Base-by-base conservation (phyloP, 1,140 invertebrate genomes). In the Diabrotica virgifera region DNA sequence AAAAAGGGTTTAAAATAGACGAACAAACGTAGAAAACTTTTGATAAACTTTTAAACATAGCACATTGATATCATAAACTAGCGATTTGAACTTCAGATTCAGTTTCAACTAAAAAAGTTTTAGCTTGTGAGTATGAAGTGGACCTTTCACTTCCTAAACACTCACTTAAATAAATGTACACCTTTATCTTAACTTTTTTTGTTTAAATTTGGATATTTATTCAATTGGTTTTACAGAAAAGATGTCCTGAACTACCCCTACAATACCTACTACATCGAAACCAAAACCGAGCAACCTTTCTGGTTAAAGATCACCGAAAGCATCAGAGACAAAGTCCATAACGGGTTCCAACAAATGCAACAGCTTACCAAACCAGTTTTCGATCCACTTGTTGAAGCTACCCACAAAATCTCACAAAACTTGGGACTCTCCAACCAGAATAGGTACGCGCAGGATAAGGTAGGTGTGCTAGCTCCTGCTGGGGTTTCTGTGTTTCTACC, bases 351-450 rank as follows among this genome's bases (percentile, higher is more conserved):
- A 70, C 86, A 84, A 14, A 85, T 92, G 51, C 85, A 87, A 11
- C 85, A 88, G 68, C 76, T 90, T 1, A 88, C 89, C 0, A 78
- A 86, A 51, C 89, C 89, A 0, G 88, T 91, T 0, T 81, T 90
- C 9, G 87, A 90, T 63, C 89, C 89, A 2, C 65, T 91, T 5
- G 84, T 90, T 0, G 90, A 91, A 78, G 90, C 89, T 0, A 89
- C 89, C 0, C 87, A 90, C 5, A 90, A 91, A 78, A 90, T 90
- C 59, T 87, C 87, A 2, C 82, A 89, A 62, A 92, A 91, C 74
- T 78, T 91, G 7, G 90, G 90, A 5, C 78, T 91, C 2, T 83
- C 85, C 2, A 75, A 77, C 62, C 72, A 10, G 72, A 74, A 59
- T 69, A 64, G 72, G 71, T 80, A 81, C n/a, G 85, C 87, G 5